Conservation (phyloP, 2,113 vertebrate species). For the Scolopax mira region DNA sequence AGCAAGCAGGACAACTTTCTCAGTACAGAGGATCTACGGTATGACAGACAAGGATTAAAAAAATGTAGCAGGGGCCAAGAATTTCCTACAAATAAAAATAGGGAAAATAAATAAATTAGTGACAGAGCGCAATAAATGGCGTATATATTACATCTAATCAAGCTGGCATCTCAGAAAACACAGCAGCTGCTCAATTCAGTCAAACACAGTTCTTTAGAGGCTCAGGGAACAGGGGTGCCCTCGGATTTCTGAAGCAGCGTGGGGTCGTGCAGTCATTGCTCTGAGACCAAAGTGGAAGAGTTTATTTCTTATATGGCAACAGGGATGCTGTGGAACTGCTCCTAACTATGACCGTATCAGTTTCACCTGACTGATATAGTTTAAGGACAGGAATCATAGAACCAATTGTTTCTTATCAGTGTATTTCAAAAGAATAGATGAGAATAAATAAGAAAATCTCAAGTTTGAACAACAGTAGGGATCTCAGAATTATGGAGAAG, state of each 20-base stretch:
- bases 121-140: background rate
- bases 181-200: conserved; percentile 13
- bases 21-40: background rate
- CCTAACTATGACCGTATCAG: background rate
- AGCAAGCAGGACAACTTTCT: background rate
- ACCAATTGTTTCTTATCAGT: background rate
- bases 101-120: background rate
- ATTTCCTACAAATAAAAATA: background rate
- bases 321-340: background rate
- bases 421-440: background rate
- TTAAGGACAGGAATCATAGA: background rate
- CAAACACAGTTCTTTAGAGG: background rate
- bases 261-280: background rate
- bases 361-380: background rate
- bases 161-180: background rate
- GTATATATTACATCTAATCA: background rate
- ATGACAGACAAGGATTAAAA: background rate
- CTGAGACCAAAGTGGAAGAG: background rate
- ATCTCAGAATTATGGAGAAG: background rate
- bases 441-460: background rate
- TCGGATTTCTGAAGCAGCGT: background rate
- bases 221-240: background rate
- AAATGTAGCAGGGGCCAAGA: background rate
- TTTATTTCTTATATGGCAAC: background rate
- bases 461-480: background rate